Evolutionary conservation across 1,140 invertebrate species (phyloP).

Genomic region (Manduca sexta): DNA sequence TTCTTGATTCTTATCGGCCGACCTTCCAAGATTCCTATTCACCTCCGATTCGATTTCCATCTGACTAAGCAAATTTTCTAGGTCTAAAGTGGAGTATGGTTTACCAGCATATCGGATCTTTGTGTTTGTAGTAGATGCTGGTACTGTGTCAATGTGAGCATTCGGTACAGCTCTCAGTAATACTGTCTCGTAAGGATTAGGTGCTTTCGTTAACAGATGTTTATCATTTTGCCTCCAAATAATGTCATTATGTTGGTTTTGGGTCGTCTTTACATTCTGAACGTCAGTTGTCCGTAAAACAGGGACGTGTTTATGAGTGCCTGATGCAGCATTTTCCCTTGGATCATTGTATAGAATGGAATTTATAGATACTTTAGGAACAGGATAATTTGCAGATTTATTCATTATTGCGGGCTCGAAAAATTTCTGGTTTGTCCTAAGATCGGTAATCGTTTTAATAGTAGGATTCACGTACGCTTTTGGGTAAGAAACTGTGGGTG

Average conservation of each 20-base stretch:
- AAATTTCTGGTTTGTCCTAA: not conserved
- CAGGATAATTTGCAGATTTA: slow-evolving; percentile 3
- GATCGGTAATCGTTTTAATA: slow-evolving; percentile 1
- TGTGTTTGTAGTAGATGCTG: slow-evolving; percentile 14
- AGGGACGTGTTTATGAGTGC: slow-evolving; percentile 26
- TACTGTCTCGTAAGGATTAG: slow-evolving; percentile 54
- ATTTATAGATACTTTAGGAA: slow-evolving; percentile 2
- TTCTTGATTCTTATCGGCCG: slow-evolving; percentile 46
- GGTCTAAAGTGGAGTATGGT: slow-evolving; percentile 45
- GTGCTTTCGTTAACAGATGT: slow-evolving; percentile 41
- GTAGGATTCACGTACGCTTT: not conserved
- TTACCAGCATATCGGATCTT: slow-evolving; percentile 29
- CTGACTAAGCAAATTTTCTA: slow-evolving; percentile 54
- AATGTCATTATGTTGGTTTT: slow-evolving; percentile 17
- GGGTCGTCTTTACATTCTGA: slow-evolving; percentile 18
- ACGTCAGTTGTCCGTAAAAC: slow-evolving; percentile 35
- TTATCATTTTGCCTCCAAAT: slow-evolving; percentile 20
- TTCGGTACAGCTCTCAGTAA: slow-evolving; percentile 39
- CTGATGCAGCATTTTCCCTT: not conserved
- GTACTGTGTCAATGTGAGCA: slow-evolving; percentile 18
- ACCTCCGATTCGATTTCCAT: slow-evolving; percentile 62
- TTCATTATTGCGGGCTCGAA: slow-evolving; percentile 23
- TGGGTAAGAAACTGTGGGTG: not conserved
- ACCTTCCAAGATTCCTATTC: slow-evolving; percentile 61
- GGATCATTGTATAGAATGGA: not conserved